phyloP scores from a whole-genome alignment of 2,113 vertebrate genomes.

The Pelobates fuscus region DNA sequence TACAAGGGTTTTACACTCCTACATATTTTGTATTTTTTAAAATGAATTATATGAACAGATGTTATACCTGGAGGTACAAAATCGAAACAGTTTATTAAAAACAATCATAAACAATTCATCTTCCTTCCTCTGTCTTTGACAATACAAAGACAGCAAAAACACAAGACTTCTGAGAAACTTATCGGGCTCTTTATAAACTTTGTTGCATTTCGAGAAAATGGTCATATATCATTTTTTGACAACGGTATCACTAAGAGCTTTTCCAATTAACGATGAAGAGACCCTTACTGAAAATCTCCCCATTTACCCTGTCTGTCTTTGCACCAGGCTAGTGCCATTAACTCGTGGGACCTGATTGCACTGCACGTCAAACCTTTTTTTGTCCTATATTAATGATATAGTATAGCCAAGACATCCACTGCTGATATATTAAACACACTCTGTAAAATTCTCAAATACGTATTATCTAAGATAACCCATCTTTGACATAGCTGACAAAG shows the following conservation, averaged over 20 bases:
- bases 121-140: slow-evolving; percentile 33
- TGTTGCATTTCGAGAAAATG: background rate
- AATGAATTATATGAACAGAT: slow-evolving; percentile 43
- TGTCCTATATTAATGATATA: no score
- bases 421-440: no score
- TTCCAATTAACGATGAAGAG: slow-evolving; percentile 1
- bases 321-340: background rate
- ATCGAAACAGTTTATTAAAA: slow-evolving; percentile 48
- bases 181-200: slow-evolving; percentile 3
- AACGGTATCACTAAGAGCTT: background rate
- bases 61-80: slow-evolving; percentile 43
- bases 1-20: slow-evolving; percentile 35
- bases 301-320: background rate
- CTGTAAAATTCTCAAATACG: no score
- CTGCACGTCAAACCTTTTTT: background rate
- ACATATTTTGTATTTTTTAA: slow-evolving; percentile 43
- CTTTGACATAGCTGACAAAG: no score
- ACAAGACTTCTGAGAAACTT: slow-evolving; percentile 25
- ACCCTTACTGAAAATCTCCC: slow-evolving; percentile 1
- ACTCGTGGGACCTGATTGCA: background rate
- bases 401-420: no score
- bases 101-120: slow-evolving; percentile 46
- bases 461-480: no score
- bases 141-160: slow-evolving; percentile 25
- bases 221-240: background rate